Evolutionary conservation across 2,888 invertebrate genomes (phyloP), one percentile per base, ranked within the genome.

Genomic region (Glaucopsyche alexis): DNA sequence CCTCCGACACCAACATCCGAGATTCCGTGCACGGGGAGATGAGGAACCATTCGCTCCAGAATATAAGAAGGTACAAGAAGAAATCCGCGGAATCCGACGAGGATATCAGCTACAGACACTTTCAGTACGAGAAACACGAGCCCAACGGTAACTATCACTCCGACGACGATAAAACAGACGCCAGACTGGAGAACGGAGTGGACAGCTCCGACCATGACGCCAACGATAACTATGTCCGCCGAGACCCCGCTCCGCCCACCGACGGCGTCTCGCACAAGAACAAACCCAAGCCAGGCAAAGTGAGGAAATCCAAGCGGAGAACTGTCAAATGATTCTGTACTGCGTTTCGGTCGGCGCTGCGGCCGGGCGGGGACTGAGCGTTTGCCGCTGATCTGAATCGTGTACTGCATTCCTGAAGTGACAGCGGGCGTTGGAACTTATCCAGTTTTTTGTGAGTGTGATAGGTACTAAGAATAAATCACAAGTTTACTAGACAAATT

Each of bases 311-410:
- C 19, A 88, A 82, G 83, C 83, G 85, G 79, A 83, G 90, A 84
- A 90, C 91, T 78, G 87, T 89, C 74, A 93, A 93, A 92, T 93
- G 93, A 93, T 93, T 91, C 75, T 82, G 88, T 87, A 83, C 90
- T 74, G 89, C 89, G 79, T 86, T 89, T 78, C 89, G 87, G 82
- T 92, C 91, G 81, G 87, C 92, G 79, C 86, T 91, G 80, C 85
- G 90, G 80, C 81, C 91, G 84, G 83, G 49, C 69, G 38, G 47
- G 67, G 60, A 60, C 60, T 60, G 29, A 16, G 38, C 29, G n/a
- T 14, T 47, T 67, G 13, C 45, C 47, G 42, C 67, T 45, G 45
- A 47, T 47, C 67, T 14, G 66, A 42, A 42, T n/a, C 6, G n/a
- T 42, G 60, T 60, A 60, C 64, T 14, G 13, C 38, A 65, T 19